Percentiles rank a stretch among this genome's conserved stretches.
These are phyloP conservation scores for Rhodinocichla rosea DNA, from an alignment of 2,113 vertebrate genomes.

Conservation along the genomic window DNA sequence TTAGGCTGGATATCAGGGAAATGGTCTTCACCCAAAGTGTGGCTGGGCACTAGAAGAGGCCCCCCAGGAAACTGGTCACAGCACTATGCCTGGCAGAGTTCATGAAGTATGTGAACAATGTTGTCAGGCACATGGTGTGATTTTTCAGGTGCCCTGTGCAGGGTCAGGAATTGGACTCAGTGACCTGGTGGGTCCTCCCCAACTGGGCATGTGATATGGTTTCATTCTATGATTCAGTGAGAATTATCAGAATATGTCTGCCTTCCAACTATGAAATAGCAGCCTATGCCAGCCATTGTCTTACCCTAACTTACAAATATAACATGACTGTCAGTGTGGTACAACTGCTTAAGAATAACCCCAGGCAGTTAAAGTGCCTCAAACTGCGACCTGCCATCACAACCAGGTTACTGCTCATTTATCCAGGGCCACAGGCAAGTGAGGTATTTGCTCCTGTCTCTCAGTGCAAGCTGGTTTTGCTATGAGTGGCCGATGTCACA, in stretches of 20 bases:
- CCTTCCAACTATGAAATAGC: neutral
- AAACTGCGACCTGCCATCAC: neutral
- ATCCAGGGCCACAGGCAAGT: neutral
- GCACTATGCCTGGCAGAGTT: neutral
- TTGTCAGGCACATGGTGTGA: neutral
- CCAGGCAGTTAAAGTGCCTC: neutral
- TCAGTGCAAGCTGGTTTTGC: neutral
- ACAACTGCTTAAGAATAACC: neutral
- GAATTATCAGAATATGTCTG: neutral
- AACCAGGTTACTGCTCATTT: neutral
- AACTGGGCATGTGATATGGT: neutral
- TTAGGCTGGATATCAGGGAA: neutral
- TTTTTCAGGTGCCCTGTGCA: neutral
- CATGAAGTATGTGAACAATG: neutral
- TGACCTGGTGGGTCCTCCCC: neutral
- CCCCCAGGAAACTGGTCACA: neutral
- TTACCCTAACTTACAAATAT: accelerated
- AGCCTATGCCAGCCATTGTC: neutral
- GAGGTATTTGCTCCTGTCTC: neutral
- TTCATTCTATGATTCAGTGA: neutral
- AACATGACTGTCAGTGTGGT: neutral
- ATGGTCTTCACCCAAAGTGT: neutral
- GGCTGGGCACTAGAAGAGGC: neutral
- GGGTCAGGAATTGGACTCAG: neutral
- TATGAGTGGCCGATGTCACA: neutral